Evolutionary conservation across 2,888 invertebrate species (phyloP), one percentile per base, ranked within the genome.

Genomic region (Ochlodes sylvanus): DNA sequence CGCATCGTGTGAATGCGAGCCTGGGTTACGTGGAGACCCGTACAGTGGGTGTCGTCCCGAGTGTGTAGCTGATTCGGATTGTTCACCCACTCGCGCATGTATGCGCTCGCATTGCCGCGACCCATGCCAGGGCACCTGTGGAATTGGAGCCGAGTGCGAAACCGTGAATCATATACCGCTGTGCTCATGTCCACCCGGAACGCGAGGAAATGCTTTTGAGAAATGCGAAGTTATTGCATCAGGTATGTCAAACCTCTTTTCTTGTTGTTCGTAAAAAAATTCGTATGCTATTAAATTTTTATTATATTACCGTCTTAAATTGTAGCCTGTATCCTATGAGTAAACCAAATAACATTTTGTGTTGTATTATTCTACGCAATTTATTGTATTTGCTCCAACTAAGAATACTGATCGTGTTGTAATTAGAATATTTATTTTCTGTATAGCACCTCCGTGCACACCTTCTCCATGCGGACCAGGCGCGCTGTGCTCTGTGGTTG

Each of bases 41-140:
- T 96, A 96, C 81, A 95, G 96, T 71, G 95, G 95, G 54, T 97
- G 97, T 79, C 94, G 96, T 73, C 98, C 98, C 0, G 98, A 98
- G 86, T 98, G 98, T 85, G 93, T 98, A 3, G 96, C 97, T 64
- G 98, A 98, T 81, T 96, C 96, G n/a, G 98, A 98, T 77, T 98
- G 98, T 86, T 94, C 97, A 0, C 94, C 96, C 67, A 95, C 97
- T 73, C 95, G 96, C 75, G 96, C 97, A 1, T 98, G 98, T 80
- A 96, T 96, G 77, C 95, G 95, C 47, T 97, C 97, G 74, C 96
- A 96, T 82, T 98, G 98, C 80, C 94, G 95, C 70, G 97, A 98
- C 87, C 98, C 98, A 47, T 97, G 97, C 80, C 93, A 95, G 65
- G 96, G 96, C 73, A 96, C 97, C 14, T 98, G 98, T 77, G 98